Percentiles rank a stretch among this genome's conserved stretches.
Evolutionary conservation across 2,797 vertebrate genomes (phyloP).

Genomic region (Danio jaintianensis): DNA sequence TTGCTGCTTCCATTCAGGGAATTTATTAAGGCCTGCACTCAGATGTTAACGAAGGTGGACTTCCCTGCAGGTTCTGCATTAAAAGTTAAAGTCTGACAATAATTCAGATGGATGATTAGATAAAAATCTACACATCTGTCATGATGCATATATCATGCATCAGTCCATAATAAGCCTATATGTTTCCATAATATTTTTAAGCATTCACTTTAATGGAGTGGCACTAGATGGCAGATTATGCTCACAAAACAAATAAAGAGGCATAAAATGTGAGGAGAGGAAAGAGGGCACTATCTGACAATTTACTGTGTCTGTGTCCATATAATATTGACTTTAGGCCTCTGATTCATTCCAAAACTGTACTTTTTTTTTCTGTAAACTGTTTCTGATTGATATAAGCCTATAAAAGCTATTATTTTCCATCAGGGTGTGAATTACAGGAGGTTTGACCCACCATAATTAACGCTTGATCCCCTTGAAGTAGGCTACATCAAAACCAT

Average conservation of each 20-base stretch:
- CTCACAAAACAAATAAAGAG: neutral
- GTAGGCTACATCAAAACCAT: no score
- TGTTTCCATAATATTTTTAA: neutral
- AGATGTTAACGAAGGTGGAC: conserved; percentile 5
- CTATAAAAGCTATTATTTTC: neutral
- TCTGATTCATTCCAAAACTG: neutral
- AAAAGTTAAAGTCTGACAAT: conserved; percentile 28
- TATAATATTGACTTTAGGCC: neutral
- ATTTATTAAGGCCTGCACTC: conserved; percentile 30
- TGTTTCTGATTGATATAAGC: neutral
- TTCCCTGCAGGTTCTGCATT: conserved; percentile 21
- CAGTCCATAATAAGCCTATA: neutral
- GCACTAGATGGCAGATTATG: conserved; percentile 46
- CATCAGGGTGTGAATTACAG: no score
- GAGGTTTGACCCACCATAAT: no score
- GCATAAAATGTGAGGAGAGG: neutral
- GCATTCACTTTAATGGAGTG: neutral
- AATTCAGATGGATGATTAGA: neutral
- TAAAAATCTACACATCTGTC: neutral
- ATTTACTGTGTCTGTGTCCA: neutral
- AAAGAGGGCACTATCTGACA: conserved; percentile 20
- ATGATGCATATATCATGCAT: neutral
- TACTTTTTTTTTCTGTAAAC: no score
- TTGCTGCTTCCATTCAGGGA: conserved; percentile 33
- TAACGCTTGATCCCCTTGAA: no score